Evolutionary conservation across 2,797 vertebrate species (phyloP), one percentile per base, ranked within the genome.

Genomic region (Gorsachius magnificus): DNA sequence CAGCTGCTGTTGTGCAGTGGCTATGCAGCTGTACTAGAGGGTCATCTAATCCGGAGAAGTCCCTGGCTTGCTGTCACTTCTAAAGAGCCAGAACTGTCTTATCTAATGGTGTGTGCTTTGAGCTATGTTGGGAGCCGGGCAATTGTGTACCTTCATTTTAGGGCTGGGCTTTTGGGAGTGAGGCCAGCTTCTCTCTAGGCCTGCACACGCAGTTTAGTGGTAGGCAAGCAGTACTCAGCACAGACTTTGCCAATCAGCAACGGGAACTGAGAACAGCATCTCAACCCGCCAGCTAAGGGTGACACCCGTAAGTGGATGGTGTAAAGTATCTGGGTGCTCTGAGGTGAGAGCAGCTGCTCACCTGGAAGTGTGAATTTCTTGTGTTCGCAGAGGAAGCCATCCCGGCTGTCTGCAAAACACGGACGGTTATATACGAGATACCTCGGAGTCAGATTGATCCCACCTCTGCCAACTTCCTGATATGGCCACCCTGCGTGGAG

Each of bases 401-500:
- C 92, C 99, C 99, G 0, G 99, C 99, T 0, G 97, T 98, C 93
- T 99, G 99, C 95, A 99, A 99, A 97, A 99, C 99, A 22, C 98
- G 99, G 78, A 99, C 99, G 8, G 98, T 98, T 91, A 99, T 99
- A 90, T 99, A 99, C 3, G 99, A 99, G 98, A 99, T 99, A 96
- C 99, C 99, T 92, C 98, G 99, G 96, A 99, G 99, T 96, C 99
- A 99, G 98, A 99, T 99, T 63, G 99, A 99, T 95, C 97, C 99
- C 96, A 99, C 99, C 16, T 99, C 99, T 0, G 99, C 99, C 96
- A 99, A 99, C 98, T 99, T 99, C 97, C 98, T 99, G 97, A 98
- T 99, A 97, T 99, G 99, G 99, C 99, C 99, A 0, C 98, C 99
- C 10, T 99, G 99, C 6, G 99, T 99, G 83, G 99, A 99, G 98